Base-by-base conservation (phyloP, 1,140 invertebrate genomes). In the Megalonaias nervosa region DNA sequence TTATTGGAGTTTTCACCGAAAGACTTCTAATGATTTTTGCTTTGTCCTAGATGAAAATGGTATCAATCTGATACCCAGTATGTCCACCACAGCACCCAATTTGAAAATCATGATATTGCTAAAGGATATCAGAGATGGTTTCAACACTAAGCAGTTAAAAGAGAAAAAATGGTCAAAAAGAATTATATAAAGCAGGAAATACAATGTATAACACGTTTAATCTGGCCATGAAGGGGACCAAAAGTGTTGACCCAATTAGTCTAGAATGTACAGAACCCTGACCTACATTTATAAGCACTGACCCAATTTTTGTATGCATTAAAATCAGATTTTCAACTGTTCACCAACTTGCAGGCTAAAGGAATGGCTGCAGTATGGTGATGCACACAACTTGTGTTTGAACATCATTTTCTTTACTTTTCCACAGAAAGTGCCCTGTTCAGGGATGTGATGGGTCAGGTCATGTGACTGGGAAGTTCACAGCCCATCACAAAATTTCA, bases 401-500 rank as follows among this genome's bases (percentile, higher is more conserved):
- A 62, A 62, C 5, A 19, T 62, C 19, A 62, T 62, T 23, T 62
- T 19, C 48, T 21, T 57, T 19, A 72, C 19, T 76, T 23, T 75
- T 58, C 79, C 79, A 19, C 80, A 88, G 88, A 26, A 86, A 85
- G 71, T 92, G 91, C 80, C 91, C 91, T 15, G 91, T 91, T 13
- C 85, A 86, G 71, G 91, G 91, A 56, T 92, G 91, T 84, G 89
- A 91, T 86, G 90, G 91, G n/a, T 84, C 85, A 67, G 91, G 91
- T 62, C 91, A 92, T 83, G 86, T 91, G 88, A 96, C 95, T 84
- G 95, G 95, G 60, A 94, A 94, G 89, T 94, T 94, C 92, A 94
- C 98, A 88, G 96, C 96, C 76, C 97, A 98, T 91, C 94, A 97
- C 93, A 97, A 96, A 65, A 66, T 86, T 56, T 90, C 89, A 61